Percentiles rank a stretch among this genome's conserved stretches.
phyloP scores from a whole-genome alignment of 2,113 vertebrate genomes.

The Scomber scombrus region DNA sequence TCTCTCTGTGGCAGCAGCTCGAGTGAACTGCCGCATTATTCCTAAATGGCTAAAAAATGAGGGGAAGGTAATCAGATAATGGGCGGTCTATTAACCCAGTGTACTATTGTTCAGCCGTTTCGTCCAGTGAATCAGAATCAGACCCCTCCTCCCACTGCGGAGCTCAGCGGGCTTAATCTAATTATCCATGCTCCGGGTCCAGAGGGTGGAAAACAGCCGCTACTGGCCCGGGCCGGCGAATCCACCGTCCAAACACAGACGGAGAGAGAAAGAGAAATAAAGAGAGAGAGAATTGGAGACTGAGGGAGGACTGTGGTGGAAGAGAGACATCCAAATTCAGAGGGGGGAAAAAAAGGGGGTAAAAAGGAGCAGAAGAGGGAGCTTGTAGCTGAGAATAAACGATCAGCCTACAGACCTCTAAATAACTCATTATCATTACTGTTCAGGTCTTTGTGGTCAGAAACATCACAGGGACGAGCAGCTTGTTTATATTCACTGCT shows the following conservation, averaged over 20 bases:
- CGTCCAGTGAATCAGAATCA: slow-evolving; percentile 51
- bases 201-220: slow-evolving; percentile 81
- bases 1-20: slow-evolving; percentile 14
- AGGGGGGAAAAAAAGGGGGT: not conserved
- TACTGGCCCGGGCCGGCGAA: slow-evolving; percentile 50
- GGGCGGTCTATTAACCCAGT: slow-evolving; percentile 83
- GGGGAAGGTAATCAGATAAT: slow-evolving; percentile 79
- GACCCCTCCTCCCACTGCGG: slow-evolving; percentile 57
- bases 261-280: not conserved
- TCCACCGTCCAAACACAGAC: not conserved
- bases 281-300: not conserved
- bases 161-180: slow-evolving; percentile 87
- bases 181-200: slow-evolving; percentile 86
- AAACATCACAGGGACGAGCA: not conserved
- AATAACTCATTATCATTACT: slow-evolving; percentile 46
- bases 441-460: slow-evolving; percentile 16
- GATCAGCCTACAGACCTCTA: slow-evolving; percentile 14
- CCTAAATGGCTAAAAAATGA: slow-evolving; percentile 36
- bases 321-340: slow-evolving; percentile 33
- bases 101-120: slow-evolving; percentile 70
- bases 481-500: slow-evolving; percentile 8
- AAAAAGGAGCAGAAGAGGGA: not conserved
- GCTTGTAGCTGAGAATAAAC: not conserved
- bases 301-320: not conserved
- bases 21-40: not conserved